Percentiles rank a stretch among this genome's conserved stretches.
phyloP scores from a whole-genome alignment of 2,797 vertebrate species.

The Malurus leucopterus region DNA sequence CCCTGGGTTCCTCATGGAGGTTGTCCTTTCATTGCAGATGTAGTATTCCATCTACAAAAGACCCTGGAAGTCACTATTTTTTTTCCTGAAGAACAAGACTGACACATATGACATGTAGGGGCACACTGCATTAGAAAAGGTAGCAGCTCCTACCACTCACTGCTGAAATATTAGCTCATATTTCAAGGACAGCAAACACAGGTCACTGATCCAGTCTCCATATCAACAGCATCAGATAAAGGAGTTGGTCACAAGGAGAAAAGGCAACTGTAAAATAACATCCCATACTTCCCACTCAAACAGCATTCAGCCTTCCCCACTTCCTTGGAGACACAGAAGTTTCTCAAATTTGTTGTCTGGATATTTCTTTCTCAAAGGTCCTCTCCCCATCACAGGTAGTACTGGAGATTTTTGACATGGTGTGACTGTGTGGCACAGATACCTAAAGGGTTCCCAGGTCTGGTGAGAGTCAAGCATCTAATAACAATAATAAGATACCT shows the following conservation, averaged over 20 bases:
- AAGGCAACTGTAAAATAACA: background rate
- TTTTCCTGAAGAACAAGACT: background rate
- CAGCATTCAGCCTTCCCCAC: background rate
- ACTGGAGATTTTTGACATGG: accelerated
- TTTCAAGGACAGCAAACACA: background rate
- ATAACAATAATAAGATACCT: background rate
- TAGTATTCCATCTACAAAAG: background rate
- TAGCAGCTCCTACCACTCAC: background rate
- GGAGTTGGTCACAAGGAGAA: background rate
- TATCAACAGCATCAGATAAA: background rate
- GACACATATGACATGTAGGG: accelerated
- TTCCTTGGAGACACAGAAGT: background rate
- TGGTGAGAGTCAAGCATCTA: background rate
- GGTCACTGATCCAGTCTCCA: background rate
- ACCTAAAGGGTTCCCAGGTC: background rate
- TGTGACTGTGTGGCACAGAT: accelerated
- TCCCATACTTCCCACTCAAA: background rate
- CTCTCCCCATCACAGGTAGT: background rate
- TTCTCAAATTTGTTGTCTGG: background rate
- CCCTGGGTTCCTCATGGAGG: background rate
- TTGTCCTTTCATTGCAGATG: background rate
- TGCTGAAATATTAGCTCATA: background rate
- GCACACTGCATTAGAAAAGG: background rate
- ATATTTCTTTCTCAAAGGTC: background rate
- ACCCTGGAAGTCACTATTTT: background rate